A percentile compares a stretch with the other conserved stretches of the same genome.
Conservation (phyloP, 2,797 vertebrate genomes). For the Tinamus major region DNA sequence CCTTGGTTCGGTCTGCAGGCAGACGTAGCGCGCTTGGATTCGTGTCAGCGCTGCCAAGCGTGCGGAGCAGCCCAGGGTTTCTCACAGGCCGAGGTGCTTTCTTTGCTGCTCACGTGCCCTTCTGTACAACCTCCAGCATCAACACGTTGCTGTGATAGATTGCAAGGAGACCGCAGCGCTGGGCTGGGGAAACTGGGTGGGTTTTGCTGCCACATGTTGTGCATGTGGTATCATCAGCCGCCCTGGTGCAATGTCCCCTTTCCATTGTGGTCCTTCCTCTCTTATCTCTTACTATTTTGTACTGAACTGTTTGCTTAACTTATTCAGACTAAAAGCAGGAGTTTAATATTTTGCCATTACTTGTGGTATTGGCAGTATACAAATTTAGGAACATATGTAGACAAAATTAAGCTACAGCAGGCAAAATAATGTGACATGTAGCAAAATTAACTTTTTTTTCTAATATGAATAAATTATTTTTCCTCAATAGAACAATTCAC, state of each 20-base stretch:
- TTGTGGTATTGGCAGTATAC: not conserved
- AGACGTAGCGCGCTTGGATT: constrained; percentile 20
- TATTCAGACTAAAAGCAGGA: not conserved
- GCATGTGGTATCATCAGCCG: not conserved
- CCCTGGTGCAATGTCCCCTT: not conserved
- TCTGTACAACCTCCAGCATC: not conserved
- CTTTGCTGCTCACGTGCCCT: not conserved
- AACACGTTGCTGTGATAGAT: not conserved
- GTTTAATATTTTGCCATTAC: not conserved
- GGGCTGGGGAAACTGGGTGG: not conserved
- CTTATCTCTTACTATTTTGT: not conserved
- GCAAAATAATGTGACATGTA: not conserved
- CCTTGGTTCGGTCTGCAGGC: not conserved
- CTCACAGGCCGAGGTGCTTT: constrained; percentile 19
- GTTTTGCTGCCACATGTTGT: not conserved
- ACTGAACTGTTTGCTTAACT: not conserved
- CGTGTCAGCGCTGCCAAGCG: not conserved
- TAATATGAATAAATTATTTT: not conserved
- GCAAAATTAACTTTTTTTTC: not conserved
- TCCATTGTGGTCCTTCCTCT: not conserved
- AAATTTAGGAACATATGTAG: not conserved
- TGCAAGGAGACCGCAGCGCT: not conserved
- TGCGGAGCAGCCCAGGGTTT: not conserved
- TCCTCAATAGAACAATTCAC: not conserved
- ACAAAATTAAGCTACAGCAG: not conserved